These are phyloP conservation scores for Cryptoleucopteryx plumbea DNA, from an alignment of 2,113 vertebrate genomes.

Conservation along the genomic window DNA sequence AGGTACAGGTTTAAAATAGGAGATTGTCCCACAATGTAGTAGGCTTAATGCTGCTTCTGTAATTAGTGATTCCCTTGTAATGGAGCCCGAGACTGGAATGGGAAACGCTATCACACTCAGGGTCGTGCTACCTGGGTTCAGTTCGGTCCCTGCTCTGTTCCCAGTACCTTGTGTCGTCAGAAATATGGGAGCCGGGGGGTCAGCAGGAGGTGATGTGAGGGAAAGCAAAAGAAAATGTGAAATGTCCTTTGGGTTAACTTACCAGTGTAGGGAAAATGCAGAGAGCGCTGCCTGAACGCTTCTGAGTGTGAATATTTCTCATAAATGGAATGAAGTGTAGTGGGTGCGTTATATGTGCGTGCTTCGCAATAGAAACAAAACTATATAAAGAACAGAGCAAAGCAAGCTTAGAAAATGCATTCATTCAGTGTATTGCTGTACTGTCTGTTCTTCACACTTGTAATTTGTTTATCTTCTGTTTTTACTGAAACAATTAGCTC, in stretches of 20 bases:
- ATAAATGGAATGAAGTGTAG: not conserved
- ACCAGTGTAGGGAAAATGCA: not conserved
- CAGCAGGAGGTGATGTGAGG: not conserved
- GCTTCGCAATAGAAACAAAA: not conserved
- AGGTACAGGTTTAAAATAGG: not conserved
- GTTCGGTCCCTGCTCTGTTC: not conserved
- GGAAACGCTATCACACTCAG: rapidly evolving
- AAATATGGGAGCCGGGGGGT: rapidly evolving
- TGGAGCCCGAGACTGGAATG: not conserved
- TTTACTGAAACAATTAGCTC: slow-evolving; percentile 7
- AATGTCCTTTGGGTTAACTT: not conserved
- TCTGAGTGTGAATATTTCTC: not conserved
- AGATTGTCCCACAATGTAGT: not conserved
- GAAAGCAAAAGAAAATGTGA: not conserved
- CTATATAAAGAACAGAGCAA: not conserved
- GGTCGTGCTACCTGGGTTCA: rapidly evolving
- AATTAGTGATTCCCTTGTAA: not conserved
- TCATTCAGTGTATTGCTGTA: not conserved
- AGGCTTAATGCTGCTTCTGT: not conserved
- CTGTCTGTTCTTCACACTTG: not conserved
- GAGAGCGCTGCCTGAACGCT: not conserved
- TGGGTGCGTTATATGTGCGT: rapidly evolving
- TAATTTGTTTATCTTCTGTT: not conserved
- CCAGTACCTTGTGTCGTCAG: not conserved
- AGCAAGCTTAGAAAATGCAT: not conserved